phyloP scores from a whole-genome alignment of 2,113 vertebrate species.

The Corapipo altera region DNA sequence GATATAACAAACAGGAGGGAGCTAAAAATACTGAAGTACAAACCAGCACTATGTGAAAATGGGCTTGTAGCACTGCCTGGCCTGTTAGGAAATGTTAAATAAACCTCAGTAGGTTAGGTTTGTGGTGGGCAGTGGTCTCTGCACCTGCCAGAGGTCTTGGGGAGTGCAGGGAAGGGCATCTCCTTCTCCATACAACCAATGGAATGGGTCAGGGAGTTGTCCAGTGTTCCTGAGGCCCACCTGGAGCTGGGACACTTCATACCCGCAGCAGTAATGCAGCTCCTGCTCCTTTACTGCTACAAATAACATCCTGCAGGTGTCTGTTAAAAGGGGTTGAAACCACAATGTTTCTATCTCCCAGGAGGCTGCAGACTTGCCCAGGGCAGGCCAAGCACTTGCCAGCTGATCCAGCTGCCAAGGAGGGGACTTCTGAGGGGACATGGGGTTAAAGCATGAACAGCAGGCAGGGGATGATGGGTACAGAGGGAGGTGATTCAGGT shows the following conservation, averaged over 20 bases:
- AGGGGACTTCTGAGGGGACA: not conserved
- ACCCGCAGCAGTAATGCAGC: not conserved
- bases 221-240: not conserved
- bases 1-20: not conserved
- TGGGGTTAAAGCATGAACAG: not conserved
- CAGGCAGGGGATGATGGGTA: not conserved
- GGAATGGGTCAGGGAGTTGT: not conserved
- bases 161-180: not conserved
- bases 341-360: not conserved
- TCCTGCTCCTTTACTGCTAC: not conserved
- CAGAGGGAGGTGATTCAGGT: accelerated
- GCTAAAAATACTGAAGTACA: not conserved
- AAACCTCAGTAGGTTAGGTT: not conserved
- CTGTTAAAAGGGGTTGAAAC: not conserved
- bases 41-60: not conserved
- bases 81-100: not conserved
- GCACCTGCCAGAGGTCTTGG: not conserved
- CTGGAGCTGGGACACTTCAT: not conserved
- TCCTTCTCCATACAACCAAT: accelerated
- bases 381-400: accelerated
- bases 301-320: not conserved
- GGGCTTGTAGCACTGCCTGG: not conserved
- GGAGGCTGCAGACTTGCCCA: not conserved
- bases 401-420: not conserved
- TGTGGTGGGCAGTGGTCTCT: not conserved